These are phyloP conservation scores for Philereme vetulata DNA, from an alignment of 2,888 invertebrate species.

Conservation along the genomic window DNA sequence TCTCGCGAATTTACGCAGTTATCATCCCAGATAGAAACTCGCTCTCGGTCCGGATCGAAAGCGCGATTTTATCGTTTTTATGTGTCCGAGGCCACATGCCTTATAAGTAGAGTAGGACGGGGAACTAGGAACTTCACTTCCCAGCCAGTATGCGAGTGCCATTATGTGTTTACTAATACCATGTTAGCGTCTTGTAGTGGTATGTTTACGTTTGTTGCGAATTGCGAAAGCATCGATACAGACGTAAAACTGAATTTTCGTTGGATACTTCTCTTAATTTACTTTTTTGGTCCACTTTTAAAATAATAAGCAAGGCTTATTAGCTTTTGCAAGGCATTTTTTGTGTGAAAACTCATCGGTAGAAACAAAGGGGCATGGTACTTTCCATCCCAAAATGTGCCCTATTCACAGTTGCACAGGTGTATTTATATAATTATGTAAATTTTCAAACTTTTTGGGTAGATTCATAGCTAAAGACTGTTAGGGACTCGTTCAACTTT, in stretches of 20 bases:
- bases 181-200: conserved; percentile 10
- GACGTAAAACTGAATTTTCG: too few species aligned
- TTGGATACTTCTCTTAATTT: background rate
- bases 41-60: conserved; percentile 74
- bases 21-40: conserved; percentile 72
- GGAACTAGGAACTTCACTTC: conserved; percentile 45
- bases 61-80: conserved; percentile 71
- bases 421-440: too few species aligned
- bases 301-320: background rate
- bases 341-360: too few species aligned
- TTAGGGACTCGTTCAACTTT: conserved; percentile 33
- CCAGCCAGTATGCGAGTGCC: conserved; percentile 26
- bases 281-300: background rate
- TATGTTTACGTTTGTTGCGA: conserved; percentile 6
- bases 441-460: background rate
- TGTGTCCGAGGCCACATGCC: conserved; percentile 53
- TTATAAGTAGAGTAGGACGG: conserved; percentile 53
- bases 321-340: background rate
- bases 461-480: conserved; percentile 21
- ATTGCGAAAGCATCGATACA: background rate
- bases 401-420: background rate
- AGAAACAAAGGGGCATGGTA: background rate
- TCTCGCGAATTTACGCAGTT: conserved; percentile 54
- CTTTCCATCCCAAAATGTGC: background rate
- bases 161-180: conserved; percentile 23